phyloP scores from a whole-genome alignment of 1,140 invertebrate species.

The Paraescarpia echinospica region DNA sequence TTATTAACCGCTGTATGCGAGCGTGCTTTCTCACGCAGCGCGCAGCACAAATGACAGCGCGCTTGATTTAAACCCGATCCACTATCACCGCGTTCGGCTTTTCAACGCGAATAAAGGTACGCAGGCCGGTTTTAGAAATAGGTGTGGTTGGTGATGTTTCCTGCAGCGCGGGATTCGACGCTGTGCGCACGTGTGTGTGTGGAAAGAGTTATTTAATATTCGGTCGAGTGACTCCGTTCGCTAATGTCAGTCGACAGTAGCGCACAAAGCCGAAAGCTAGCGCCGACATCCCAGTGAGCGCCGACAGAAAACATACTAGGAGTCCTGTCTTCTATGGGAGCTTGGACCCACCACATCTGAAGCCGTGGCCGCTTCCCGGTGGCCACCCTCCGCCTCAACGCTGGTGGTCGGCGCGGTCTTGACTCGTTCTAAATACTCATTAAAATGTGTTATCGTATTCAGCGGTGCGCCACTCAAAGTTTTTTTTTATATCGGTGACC shows the following conservation, averaged over 20 bases:
- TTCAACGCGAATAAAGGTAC: background rate
- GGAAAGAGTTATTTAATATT: background rate
- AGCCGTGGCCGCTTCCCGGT: background rate
- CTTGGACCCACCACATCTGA: background rate
- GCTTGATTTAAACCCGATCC: conserved; percentile 4
- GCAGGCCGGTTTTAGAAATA: background rate
- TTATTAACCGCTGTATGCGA: background rate
- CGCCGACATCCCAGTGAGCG: background rate
- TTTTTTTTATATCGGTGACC: background rate
- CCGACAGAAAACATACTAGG: background rate
- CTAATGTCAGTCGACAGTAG: background rate
- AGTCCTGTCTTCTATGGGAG: background rate
- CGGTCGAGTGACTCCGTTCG: background rate
- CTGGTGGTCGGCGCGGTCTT: background rate
- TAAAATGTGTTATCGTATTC: background rate
- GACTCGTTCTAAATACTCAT: background rate
- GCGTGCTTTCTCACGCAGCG: background rate
- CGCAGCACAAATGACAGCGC: background rate
- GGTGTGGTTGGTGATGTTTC: background rate
- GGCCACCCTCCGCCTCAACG: background rate
- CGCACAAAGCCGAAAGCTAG: background rate
- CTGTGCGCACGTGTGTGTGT: background rate
- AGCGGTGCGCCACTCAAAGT: background rate
- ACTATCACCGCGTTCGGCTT: background rate
- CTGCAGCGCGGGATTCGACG: background rate